phyloP scores from a whole-genome alignment of 2,888 invertebrate species.

The Drosophila maculinotata region DNA sequence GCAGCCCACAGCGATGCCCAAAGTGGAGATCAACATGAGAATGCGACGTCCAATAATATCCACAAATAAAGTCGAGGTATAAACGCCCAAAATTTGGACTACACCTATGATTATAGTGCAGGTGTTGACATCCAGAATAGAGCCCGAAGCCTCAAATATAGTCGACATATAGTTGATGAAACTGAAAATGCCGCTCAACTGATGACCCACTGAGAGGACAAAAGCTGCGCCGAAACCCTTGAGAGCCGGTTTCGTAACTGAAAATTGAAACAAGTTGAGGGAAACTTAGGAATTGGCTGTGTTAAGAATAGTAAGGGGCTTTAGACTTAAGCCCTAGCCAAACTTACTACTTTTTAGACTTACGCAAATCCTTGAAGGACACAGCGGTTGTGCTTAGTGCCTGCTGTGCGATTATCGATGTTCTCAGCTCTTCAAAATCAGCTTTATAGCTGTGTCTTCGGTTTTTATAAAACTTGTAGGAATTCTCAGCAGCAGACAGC shows the following conservation, averaged over 20 bases:
- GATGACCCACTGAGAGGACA: slow-evolving; percentile 72
- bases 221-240: slow-evolving; percentile 69
- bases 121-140: slow-evolving; percentile 77
- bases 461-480: slow-evolving; percentile 80
- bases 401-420: slow-evolving; percentile 53
- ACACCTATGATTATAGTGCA: slow-evolving; percentile 81
- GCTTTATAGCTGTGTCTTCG: slow-evolving; percentile 26
- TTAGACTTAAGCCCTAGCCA: too few species aligned
- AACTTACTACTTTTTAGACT: too few species aligned
- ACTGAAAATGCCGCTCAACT: slow-evolving; percentile 79
- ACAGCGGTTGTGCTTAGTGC: slow-evolving; percentile 15
- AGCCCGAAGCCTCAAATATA: slow-evolving; percentile 79
- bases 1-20: slow-evolving; percentile 74
- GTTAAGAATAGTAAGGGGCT: too few species aligned
- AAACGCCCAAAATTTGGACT: slow-evolving; percentile 81
- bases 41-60: slow-evolving; percentile 81
- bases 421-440: slow-evolving; percentile 70
- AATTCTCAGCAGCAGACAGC: slow-evolving; percentile 67
- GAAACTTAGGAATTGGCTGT: background rate
- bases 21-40: slow-evolving; percentile 78
- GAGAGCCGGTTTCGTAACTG: slow-evolving; percentile 73
- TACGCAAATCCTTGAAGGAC: too few species aligned
- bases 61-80: slow-evolving; percentile 76
- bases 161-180: slow-evolving; percentile 83
- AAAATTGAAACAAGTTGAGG: too few species aligned